A percentile compares a stretch with the other conserved stretches of the same genome.
Conservation (phyloP, 2,113 vertebrate genomes). For the Melanocharis versteri region DNA sequence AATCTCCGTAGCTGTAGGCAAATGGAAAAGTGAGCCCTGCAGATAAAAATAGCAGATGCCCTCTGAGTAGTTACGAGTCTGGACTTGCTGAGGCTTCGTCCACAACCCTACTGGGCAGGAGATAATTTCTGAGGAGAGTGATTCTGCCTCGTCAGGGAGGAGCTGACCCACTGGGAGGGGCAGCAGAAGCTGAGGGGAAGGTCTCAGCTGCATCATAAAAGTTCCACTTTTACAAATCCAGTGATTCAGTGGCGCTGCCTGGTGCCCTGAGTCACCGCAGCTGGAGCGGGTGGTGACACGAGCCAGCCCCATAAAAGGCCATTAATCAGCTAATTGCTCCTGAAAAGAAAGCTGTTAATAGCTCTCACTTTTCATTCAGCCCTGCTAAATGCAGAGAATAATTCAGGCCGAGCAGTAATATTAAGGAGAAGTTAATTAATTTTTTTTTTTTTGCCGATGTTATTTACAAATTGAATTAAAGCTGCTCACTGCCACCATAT, state of each 20-base stretch:
- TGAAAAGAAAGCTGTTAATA: not conserved
- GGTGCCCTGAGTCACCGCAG: not conserved
- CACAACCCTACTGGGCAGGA: not conserved
- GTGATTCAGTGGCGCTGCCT: slow-evolving; percentile 18
- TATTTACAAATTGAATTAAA: not conserved
- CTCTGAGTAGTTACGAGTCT: not conserved
- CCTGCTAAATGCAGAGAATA: not conserved
- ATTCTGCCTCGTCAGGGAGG: not conserved
- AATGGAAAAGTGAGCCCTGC: not conserved
- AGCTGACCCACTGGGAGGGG: not conserved
- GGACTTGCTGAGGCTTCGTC: not conserved
- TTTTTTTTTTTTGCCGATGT: rapidly evolving
- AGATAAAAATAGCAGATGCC: not conserved
- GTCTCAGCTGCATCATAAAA: not conserved
- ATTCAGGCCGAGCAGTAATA: not conserved
- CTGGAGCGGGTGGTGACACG: rapidly evolving
- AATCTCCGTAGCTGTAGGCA: not conserved
- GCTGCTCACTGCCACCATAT: not conserved
- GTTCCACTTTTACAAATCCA: not conserved
- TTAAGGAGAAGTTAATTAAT: not conserved
- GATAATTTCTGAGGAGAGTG: not conserved
- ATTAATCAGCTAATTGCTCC: not conserved
- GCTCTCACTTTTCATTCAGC: not conserved
- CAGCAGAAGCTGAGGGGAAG: not conserved
- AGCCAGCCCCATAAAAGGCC: not conserved